A percentile compares a stretch with the other conserved stretches of the same genome.
These are phyloP conservation scores for Metacarcinus magister DNA, from an alignment of 2,888 invertebrate genomes.

Conservation along the genomic window DNA sequence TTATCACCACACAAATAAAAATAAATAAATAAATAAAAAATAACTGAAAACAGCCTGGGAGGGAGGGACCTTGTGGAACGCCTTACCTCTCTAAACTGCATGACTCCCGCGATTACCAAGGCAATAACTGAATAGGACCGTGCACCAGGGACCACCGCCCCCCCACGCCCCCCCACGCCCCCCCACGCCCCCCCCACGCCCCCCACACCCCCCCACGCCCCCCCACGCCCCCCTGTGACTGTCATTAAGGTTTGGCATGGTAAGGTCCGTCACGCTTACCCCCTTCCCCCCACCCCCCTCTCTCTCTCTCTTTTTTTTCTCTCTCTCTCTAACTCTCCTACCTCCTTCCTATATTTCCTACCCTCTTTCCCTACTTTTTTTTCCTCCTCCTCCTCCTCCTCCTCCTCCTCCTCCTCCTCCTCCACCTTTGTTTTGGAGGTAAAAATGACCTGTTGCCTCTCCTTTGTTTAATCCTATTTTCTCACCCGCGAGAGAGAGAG, in stretches of 20 bases:
- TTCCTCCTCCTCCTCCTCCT: not conserved
- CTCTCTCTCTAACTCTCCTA: not conserved
- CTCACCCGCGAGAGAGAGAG: constrained; percentile 11
- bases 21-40: no score
- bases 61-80: no score
- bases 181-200: no score
- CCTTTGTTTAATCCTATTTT: not conserved
- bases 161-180: not conserved
- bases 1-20: no score
- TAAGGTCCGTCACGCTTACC: not conserved
- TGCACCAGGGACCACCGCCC: not conserved
- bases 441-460: not conserved
- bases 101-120: not conserved
- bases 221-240: not conserved
- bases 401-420: no score
- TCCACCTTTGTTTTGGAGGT: not conserved
- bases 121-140: not conserved
- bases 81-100: no score
- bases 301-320: not conserved
- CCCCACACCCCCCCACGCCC: no score
- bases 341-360: not conserved
- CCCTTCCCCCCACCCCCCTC: not conserved
- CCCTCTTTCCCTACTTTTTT: not conserved
- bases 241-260: not conserved
- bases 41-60: no score